Conservation (phyloP, 2,888 invertebrate species). For the Dorcus hopei region DNA sequence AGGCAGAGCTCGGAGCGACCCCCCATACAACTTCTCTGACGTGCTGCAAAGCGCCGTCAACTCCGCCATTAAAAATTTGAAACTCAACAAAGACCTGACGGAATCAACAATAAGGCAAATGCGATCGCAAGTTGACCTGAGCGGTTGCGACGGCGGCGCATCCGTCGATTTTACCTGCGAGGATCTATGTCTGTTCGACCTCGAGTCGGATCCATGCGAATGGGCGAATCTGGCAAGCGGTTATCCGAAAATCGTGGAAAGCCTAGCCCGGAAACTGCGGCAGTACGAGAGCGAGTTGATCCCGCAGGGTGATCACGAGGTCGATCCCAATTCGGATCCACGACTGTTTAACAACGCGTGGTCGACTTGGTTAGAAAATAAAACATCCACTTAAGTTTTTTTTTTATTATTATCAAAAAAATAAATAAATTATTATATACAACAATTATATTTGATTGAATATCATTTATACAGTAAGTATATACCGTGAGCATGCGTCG, state of each 20-base stretch:
- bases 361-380: constrained; percentile 33
- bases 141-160: background rate
- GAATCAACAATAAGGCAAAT: constrained; percentile 20
- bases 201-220: constrained; percentile 42
- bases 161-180: background rate
- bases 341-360: constrained; percentile 36
- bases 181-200: constrained; percentile 38
- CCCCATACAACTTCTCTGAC: constrained; percentile 30
- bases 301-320: constrained; percentile 28
- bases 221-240: constrained; percentile 34
- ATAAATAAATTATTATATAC: background rate
- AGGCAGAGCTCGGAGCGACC: constrained; percentile 29
- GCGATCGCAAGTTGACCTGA: constrained; percentile 23
- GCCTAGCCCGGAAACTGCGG: constrained; percentile 26
- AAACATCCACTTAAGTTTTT: background rate
- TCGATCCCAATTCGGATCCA: constrained; percentile 36
- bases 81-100: constrained; percentile 20
- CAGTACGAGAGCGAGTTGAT: constrained; percentile 28
- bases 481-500: no score
- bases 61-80: constrained; percentile 29
- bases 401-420: background rate
- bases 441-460: no score
- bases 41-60: constrained; percentile 35
- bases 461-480: no score
- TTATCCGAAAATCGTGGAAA: constrained; percentile 23